Percentiles rank a stretch among this genome's conserved stretches.
phyloP scores from a whole-genome alignment of 2,797 vertebrate genomes.

The Manis javanica region DNA sequence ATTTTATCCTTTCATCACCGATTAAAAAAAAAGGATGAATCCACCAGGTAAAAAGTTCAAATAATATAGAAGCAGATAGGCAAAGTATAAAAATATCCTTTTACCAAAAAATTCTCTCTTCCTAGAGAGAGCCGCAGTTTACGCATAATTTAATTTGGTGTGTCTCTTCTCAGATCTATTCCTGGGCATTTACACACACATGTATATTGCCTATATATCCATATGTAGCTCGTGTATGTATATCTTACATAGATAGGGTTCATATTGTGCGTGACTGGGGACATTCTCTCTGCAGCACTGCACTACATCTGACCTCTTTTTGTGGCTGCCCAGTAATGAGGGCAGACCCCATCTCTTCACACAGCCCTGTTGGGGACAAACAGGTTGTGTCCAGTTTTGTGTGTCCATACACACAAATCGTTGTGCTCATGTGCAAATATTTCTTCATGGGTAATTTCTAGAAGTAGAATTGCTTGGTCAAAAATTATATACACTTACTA shows the following conservation, averaged over 20 bases:
- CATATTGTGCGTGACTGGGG: background rate
- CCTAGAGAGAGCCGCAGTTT: background rate
- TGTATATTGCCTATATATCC: background rate
- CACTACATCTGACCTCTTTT: background rate
- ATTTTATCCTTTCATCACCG: slow-evolving; percentile 71
- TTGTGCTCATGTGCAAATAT: background rate
- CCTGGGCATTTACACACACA: background rate
- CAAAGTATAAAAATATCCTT: slow-evolving; percentile 36
- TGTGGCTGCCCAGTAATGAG: background rate
- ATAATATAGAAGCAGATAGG: slow-evolving; percentile 46
- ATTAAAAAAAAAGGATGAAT: slow-evolving; percentile 64
- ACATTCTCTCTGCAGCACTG: background rate
- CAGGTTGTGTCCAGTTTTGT: background rate
- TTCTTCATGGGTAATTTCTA: background rate
- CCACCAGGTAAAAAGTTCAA: slow-evolving; percentile 65
- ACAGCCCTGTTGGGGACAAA: background rate
- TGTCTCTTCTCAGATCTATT: background rate
- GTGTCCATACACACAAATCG: background rate
- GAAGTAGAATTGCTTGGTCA: background rate
- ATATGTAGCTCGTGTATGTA: background rate
- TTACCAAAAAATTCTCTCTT: background rate
- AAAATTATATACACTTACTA: background rate
- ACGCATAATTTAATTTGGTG: background rate
- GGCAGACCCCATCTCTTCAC: background rate
- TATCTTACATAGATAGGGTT: background rate